Evolutionary conservation across 2,113 vertebrate genomes (phyloP), one percentile per base, ranked within the genome.

Genomic region (Raja brachyura): DNA sequence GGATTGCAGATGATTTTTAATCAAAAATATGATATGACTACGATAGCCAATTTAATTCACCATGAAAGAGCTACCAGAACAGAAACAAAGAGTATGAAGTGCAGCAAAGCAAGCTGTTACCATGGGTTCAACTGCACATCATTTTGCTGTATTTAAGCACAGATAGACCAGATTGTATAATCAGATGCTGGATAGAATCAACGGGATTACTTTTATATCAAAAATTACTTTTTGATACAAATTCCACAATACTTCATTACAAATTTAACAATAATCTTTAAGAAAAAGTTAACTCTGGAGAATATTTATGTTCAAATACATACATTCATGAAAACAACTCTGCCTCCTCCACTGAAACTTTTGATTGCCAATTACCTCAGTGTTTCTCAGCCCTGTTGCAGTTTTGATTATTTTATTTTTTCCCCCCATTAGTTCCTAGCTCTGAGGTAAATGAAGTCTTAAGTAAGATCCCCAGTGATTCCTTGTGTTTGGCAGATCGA

Each of bases 41-140:
- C 81, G 28, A 59, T 86, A 59, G 56, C 61, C 56, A 61, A 86
- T 61, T n/a, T 86, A 86, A 86, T n/a, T 86, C 25, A 13, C 8
- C 13, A 86, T 86, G 59, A n/a, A 86, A 28, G 14, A 10, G 20
- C 79, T 48, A 56, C 48, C 79, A 83, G 56, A 59, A n/a, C 25
- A 86, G 81, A 86, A 86, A 61, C 81, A 59, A 86, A 86, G 56
- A 86, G 4, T 59, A 86, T 61, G 25, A n/a, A 25, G 16, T 81
- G 20, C 54, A 25, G 4, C 81, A 25, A 86, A 54, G 31, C n/a
- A 88, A 31, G 83, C 56, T 88, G 83, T 33, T 88, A 63, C 28
- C 28, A 66, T 88, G 83, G 28, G 13, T 63, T 88, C 63, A 88
- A 88, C 56, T 88, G 59, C 83, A 88, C 31, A 54, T 63, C 28